Evolutionary conservation across 53 echinoderm and acorn worm genomes (phyloP).

Genomic region (Temnopleurus reevesii): DNA sequence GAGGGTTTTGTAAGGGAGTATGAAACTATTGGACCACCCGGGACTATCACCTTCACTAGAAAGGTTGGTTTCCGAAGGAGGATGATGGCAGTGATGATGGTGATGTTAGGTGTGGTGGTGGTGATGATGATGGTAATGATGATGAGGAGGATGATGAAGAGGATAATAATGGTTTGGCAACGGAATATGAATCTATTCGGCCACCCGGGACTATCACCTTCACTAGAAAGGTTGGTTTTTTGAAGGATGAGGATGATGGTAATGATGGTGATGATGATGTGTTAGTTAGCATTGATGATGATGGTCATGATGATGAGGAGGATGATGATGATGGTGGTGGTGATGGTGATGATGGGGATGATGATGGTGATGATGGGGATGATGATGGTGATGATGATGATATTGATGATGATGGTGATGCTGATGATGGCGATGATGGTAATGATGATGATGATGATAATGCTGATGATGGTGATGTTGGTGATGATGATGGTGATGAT

Average conservation of each 20-base stretch:
- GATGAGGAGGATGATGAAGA: no score
- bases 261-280: neutral
- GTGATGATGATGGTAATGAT: neutral
- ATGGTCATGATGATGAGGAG: neutral
- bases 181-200: neutral
- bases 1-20: constrained; percentile 49
- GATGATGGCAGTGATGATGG: neutral
- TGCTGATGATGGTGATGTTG: no score
- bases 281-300: neutral
- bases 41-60: constrained; percentile 64
- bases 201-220: constrained; percentile 65
- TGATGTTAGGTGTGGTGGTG: neutral
- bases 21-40: constrained; percentile 47
- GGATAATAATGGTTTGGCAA: constrained; percentile 57
- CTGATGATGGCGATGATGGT: no score
- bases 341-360: neutral
- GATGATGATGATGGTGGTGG: neutral
- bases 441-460: no score
- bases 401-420: neutral
- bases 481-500: no score
- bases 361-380: neutral
- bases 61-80: constrained; percentile 58
- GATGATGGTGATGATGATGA: neutral
- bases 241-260: neutral
- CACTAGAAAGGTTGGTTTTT: constrained; percentile 69